Evolutionary conservation across 1,140 invertebrate genomes (phyloP).

Genomic region (Penaeus chinensis): DNA sequence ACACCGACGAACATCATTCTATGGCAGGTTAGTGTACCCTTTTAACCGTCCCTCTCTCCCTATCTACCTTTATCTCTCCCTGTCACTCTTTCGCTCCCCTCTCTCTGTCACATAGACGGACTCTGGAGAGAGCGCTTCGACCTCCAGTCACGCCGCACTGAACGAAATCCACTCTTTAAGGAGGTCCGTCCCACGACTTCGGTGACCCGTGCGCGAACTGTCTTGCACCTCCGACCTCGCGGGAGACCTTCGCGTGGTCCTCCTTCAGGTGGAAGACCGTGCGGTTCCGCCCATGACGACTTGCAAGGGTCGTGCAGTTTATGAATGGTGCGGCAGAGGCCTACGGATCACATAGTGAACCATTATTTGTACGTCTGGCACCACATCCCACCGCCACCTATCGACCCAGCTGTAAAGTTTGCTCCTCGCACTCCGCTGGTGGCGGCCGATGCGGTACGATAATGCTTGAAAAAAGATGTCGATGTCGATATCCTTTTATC

Average conservation of each 20-base stretch:
- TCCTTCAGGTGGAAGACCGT: not conserved
- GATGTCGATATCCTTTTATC: constrained; percentile 21
- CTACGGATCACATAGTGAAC: constrained; percentile 36
- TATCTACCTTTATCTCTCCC: not conserved
- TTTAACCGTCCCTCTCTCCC: not conserved
- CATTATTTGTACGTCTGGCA: constrained; percentile 42
- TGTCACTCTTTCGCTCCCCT: not conserved
- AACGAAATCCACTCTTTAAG: constrained; percentile 58
- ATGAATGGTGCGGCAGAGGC: constrained; percentile 52
- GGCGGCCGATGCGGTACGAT: constrained; percentile 38
- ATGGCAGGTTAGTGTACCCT: not conserved
- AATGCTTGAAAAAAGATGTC: constrained; percentile 19
- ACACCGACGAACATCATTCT: too few relatives aligned
- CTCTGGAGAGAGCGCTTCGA: not conserved
- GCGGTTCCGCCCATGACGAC: not conserved
- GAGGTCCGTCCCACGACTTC: not conserved
- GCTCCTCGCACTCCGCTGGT: constrained; percentile 6
- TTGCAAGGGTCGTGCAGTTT: not conserved
- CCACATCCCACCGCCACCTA: constrained; percentile 23
- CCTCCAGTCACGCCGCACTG: constrained; percentile 31
- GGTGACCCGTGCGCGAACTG: too few relatives aligned
- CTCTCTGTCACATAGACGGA: constrained; percentile 3
- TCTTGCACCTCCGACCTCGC: not conserved
- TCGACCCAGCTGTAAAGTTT: constrained; percentile 47
- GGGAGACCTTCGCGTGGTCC: not conserved